Evolutionary conservation across 2,888 invertebrate species (phyloP), one percentile per base, ranked within the genome.

Genomic region (Caenorhabditis sp.): DNA sequence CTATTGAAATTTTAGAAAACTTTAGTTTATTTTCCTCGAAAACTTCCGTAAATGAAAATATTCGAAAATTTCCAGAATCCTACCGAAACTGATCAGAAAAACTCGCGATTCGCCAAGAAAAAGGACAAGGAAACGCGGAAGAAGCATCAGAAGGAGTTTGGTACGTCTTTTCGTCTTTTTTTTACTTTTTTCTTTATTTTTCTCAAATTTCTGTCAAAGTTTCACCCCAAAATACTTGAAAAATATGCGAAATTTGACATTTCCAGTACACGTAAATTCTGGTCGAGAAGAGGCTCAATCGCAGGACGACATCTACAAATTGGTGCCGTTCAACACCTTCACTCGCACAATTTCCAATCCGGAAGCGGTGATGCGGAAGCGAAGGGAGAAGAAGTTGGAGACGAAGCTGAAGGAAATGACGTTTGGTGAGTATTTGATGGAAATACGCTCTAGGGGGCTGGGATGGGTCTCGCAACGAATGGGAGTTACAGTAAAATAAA

Each of bases 321-420:
- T 91, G 92, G 93, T 98, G 89, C 98, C 98, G 28, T 86, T 98
- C 93, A 98, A 97, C 65, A 97, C 97, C 89, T 99, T 99, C 93
- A 99, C 98, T 61, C 94, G 99, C 90, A 98, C 97, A 90, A 99
- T 99, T 92, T 98, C 98, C 84, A 99, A 99, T 94, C 99, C 99
- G 2, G 99, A 99, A 94, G 97, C 81, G n/a, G 99, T 99, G 89
- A 99, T 99, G 99, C 94, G 97, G 84, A 95, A 98, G 64, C 94
- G 98, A 69, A 94, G 99, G 26, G 98, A 98, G 92, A 97, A 98
- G 93, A 98, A 98, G 92, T 94, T 98, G 69, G 98, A 99, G 92
- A 95, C 96, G 92, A 97, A 97, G 93, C 93, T 99, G 90, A 96
- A 98, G 40, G 88, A 90, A 24, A 89, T 92, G 79, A 86, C 85